phyloP scores from a whole-genome alignment of 2,888 invertebrate genomes.

The Scrobipalpa costella region DNA sequence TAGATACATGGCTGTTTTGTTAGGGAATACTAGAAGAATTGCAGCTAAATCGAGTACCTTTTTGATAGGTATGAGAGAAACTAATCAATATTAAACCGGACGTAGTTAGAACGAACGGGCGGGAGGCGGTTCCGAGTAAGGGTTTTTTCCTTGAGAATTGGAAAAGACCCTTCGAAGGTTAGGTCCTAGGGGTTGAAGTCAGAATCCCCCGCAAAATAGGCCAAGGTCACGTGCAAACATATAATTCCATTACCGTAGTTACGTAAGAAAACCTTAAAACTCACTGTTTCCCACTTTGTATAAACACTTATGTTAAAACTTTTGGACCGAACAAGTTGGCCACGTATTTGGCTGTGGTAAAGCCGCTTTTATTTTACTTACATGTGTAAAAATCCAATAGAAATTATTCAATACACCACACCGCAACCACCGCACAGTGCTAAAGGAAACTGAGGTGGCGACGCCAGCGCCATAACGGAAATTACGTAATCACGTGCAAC shows the following conservation, averaged over 20 bases:
- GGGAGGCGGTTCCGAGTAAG: not conserved
- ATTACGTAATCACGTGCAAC: constrained; percentile 70
- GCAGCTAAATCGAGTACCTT: too few relatives aligned
- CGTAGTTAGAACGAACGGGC: not conserved
- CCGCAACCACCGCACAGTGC: constrained; percentile 74
- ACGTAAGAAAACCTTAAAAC: constrained; percentile 65
- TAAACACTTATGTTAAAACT: not conserved
- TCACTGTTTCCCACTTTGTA: constrained; percentile 12
- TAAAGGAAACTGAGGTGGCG: constrained; percentile 66
- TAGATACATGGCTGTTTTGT: not conserved
- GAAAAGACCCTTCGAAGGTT: not conserved
- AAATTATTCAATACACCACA: constrained; percentile 67
- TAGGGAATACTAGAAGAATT: not conserved
- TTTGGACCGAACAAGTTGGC: not conserved
- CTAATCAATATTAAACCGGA: not conserved
- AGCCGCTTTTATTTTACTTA: constrained; percentile 51
- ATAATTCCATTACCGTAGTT: constrained; percentile 67
- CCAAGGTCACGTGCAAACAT: constrained; percentile 78
- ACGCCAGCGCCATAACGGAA: constrained; percentile 65
- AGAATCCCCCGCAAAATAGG: constrained; percentile 46
- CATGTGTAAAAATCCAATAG: constrained; percentile 72
- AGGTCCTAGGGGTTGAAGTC: not conserved
- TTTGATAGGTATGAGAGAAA: not conserved
- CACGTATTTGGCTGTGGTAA: not conserved
- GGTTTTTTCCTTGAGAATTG: not conserved